These are phyloP conservation scores for Vireo altiloquus DNA, from an alignment of 2,113 vertebrate species.

Conservation along the genomic window DNA sequence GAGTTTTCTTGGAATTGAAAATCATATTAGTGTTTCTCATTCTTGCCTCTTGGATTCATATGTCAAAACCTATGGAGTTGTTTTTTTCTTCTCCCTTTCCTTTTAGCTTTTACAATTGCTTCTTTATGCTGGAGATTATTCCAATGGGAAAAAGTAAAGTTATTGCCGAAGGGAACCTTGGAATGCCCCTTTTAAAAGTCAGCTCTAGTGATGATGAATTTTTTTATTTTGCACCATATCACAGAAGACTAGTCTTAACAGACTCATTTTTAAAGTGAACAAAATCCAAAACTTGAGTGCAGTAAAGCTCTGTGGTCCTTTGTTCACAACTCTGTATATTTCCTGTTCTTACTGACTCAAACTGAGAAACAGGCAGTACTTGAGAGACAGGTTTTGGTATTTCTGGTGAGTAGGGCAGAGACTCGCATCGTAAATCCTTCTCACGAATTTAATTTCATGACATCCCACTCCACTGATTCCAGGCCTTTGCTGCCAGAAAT, in stretches of 20 bases:
- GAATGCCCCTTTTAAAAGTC: background rate
- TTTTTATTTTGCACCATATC: background rate
- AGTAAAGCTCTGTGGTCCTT: background rate
- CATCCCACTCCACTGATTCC: conserved; percentile 29
- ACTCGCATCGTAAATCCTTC: conserved; percentile 5
- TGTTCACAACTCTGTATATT: background rate
- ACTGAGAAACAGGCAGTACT: conserved; percentile 33
- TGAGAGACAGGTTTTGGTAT: conserved; percentile 47
- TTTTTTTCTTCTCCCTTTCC: background rate
- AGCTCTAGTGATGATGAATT: background rate
- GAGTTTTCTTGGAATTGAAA: background rate
- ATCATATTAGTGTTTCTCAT: background rate
- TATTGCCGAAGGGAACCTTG: background rate
- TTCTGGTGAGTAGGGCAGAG: conserved; percentile 21
- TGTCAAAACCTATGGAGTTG: background rate
- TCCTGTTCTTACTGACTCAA: conserved; percentile 5
- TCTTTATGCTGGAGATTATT: background rate
- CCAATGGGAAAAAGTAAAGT: background rate
- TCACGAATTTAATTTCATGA: conserved; percentile 26
- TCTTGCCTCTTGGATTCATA: background rate
- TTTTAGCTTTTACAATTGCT: background rate
- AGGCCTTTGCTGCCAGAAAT: conserved; percentile 51
- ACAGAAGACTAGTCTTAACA: background rate
- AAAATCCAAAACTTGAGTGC: background rate
- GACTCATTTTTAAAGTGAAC: background rate